Conservation (phyloP, 2,797 vertebrate species). For the Nasua narica region DNA sequence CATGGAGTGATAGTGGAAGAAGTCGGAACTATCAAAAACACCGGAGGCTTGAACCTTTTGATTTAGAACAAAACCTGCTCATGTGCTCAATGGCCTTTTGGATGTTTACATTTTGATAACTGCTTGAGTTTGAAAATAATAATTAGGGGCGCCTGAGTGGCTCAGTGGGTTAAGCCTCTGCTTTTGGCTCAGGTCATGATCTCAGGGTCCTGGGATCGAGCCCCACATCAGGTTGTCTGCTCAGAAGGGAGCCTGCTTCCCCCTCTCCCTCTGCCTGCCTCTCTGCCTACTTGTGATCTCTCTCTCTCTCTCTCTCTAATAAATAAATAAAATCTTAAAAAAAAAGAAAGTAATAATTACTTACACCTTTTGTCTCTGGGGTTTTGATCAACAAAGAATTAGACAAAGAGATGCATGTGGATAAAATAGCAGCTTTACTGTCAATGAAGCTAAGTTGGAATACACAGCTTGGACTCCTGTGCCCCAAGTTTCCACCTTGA, state of each 20-base stretch:
- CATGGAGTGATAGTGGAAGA: background rate
- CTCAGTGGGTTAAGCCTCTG: too few relatives aligned
- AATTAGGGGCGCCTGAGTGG: background rate
- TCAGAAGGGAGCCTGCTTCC: too few relatives aligned
- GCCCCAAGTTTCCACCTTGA: background rate
- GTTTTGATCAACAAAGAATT: background rate
- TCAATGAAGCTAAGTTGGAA: background rate
- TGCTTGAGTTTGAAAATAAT: background rate
- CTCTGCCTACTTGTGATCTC: too few relatives aligned
- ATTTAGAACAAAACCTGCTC: background rate
- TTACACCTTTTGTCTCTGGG: background rate
- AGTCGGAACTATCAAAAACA: background rate
- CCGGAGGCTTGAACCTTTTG: background rate
- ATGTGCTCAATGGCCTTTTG: background rate
- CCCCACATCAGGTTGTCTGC: too few relatives aligned
- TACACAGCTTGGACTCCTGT: background rate
- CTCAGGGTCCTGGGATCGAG: too few relatives aligned
- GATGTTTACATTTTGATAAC: background rate
- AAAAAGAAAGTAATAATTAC: background rate
- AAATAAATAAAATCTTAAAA: too few relatives aligned
- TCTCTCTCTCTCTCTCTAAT: fast-evolving
- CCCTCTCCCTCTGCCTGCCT: too few relatives aligned
- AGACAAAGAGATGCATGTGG: background rate
- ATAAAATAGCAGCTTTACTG: background rate
- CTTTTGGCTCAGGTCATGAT: too few relatives aligned